phyloP scores from a whole-genome alignment of 2,113 vertebrate genomes.

The Hippopotamus amphibius region DNA sequence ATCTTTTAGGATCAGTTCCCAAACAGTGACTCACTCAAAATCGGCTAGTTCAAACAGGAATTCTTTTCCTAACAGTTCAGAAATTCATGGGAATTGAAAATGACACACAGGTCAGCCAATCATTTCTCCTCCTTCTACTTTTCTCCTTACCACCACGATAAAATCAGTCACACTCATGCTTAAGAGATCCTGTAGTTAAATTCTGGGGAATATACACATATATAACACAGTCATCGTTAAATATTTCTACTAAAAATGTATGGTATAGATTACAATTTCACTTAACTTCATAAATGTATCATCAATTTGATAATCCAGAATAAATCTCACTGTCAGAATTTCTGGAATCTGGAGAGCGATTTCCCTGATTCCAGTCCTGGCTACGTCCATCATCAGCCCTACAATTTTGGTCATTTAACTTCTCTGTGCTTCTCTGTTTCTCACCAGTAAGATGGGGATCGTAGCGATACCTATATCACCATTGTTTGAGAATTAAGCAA shows the following conservation, averaged over 20 bases:
- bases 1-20: constrained; percentile 12
- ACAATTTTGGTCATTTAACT: neutral
- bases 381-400: neutral
- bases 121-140: neutral
- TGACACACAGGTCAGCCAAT: neutral
- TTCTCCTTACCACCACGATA: neutral
- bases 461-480: neutral
- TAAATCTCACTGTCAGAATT: neutral
- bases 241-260: neutral
- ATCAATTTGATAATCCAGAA: neutral
- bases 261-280: neutral
- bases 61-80: neutral
- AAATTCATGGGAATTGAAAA: constrained; percentile 12
- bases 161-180: neutral
- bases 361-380: neutral
- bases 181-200: neutral
- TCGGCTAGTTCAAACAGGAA: constrained; percentile 42
- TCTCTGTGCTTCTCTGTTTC: neutral
- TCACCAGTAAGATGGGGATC: neutral
- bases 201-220: neutral
- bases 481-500: neutral
- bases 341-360: neutral
- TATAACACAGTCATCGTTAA: neutral
- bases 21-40: neutral
- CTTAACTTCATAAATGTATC: neutral